Conservation (phyloP, 2,797 vertebrate genomes). For the Anableps anableps region DNA sequence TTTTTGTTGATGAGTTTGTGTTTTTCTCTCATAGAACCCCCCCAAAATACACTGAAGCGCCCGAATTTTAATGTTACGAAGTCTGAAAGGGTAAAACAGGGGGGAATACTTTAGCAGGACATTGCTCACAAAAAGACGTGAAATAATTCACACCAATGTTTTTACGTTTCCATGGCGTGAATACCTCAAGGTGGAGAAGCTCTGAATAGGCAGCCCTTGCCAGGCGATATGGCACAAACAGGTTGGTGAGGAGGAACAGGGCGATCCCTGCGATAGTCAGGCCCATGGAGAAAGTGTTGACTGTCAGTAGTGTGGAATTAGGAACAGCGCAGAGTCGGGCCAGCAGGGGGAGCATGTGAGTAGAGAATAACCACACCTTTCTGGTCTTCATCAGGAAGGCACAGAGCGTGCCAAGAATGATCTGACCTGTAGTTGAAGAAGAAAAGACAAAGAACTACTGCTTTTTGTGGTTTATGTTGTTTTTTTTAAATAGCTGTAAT, state of each 20-base stretch:
- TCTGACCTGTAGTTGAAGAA: slow-evolving; percentile 77
- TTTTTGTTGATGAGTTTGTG: not conserved
- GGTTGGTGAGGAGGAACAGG: slow-evolving; percentile 74
- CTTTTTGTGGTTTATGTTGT: not conserved
- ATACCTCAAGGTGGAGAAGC: slow-evolving; percentile 79
- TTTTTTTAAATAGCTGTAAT: not conserved
- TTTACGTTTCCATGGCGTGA: not conserved
- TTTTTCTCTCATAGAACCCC: no score
- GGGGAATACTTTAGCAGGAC: not conserved
- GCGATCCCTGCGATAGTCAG: slow-evolving; percentile 72
- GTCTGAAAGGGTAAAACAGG: not conserved
- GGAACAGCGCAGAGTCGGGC: slow-evolving; percentile 77
- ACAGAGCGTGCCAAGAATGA: slow-evolving; percentile 84
- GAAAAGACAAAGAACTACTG: no score
- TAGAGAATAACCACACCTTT: slow-evolving; percentile 85
- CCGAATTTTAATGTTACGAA: not conserved
- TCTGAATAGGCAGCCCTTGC: slow-evolving; percentile 77
- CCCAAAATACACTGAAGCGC: not conserved
- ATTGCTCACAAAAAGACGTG: not conserved
- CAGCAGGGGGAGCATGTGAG: slow-evolving; percentile 84
- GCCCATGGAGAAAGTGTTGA: slow-evolving; percentile 77
- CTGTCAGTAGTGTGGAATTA: slow-evolving; percentile 61
- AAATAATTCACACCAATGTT: not conserved
- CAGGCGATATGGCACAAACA: slow-evolving; percentile 84
- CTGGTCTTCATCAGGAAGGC: slow-evolving; percentile 86